Conservation (phyloP, 2,113 vertebrate species). For the Uria lomvia region DNA sequence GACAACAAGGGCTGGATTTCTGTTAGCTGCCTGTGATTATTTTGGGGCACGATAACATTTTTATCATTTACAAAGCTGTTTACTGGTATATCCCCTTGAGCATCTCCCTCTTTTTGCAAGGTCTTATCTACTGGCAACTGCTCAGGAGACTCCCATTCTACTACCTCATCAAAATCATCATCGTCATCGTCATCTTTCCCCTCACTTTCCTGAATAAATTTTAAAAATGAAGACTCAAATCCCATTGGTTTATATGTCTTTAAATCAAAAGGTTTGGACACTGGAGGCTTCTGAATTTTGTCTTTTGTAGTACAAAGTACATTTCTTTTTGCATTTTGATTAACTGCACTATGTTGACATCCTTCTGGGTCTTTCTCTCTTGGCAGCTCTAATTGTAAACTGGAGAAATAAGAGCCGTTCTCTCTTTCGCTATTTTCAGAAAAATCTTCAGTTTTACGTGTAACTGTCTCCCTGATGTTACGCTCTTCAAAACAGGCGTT, state of each 20-base stretch:
- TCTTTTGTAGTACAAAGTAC: slow-evolving; percentile 73
- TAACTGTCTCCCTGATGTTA: slow-evolving; percentile 30
- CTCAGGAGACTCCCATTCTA: slow-evolving; percentile 71
- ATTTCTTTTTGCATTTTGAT: slow-evolving; percentile 62
- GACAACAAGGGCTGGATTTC: slow-evolving; percentile 80
- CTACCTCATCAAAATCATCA: slow-evolving; percentile 66
- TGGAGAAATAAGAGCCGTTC: slow-evolving; percentile 63
- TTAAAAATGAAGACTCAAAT: slow-evolving; percentile 94
- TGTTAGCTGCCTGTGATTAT: slow-evolving; percentile 70
- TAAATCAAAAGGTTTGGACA: slow-evolving; percentile 82
- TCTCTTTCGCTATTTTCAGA: slow-evolving; percentile 70
- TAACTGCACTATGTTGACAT: slow-evolving; percentile 44
- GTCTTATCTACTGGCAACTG: slow-evolving; percentile 53
- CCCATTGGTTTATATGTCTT: slow-evolving; percentile 90
- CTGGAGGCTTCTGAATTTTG: slow-evolving; percentile 64
- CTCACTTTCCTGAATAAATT: slow-evolving; percentile 92
- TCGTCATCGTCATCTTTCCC: slow-evolving; percentile 77
- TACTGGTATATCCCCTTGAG: slow-evolving; percentile 12
- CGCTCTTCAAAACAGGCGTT: slow-evolving; percentile 59
- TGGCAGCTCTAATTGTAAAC: slow-evolving; percentile 79
- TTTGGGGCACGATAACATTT: slow-evolving; percentile 72
- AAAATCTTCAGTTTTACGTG: slow-evolving; percentile 60
- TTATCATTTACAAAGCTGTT: slow-evolving; percentile 78
- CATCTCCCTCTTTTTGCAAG: slow-evolving; percentile 47
- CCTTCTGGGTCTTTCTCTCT: slow-evolving; percentile 82